Evolutionary conservation across 2,888 invertebrate genomes (phyloP), one percentile per base, ranked within the genome.

Genomic region (Nycteola revayana): DNA sequence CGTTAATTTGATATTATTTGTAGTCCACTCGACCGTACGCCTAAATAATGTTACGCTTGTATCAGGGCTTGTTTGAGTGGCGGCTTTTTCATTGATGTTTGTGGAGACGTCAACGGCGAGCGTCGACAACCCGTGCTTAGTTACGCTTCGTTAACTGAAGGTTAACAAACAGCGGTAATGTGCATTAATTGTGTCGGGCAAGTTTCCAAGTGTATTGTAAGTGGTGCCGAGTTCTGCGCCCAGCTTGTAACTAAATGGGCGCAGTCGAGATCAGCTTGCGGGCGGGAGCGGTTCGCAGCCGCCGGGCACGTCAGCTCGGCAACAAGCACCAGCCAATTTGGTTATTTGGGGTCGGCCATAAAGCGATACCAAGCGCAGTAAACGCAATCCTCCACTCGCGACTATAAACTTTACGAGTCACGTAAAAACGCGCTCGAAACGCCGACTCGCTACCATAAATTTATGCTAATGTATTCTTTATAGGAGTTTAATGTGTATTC

Each of bases 381-480:
- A 88, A 87, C 87, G 86, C 87, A 86, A 86, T 86, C 82, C 86
- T 81, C 85, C 84, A 86, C 86, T 84, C 81, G 87, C 86, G 84
- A 80, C 86, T 81, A 83, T 88, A 88, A 87, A 88, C 78, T 88
- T 88, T 88, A 88, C 87, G 88, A 88, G 86, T 82, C 83, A 86
- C 87, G 87, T 87, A 88, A 88, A 88, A 88, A 87, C 87, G 84
- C 84, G 85, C 82, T 85, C 82, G 77, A 78, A 84, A 83, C 82
- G 82, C 78, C 84, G 81, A 83, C 82, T 83, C 73, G 82, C 87
- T 82, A 76, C 86, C 84, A 85, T 88, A 87, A 88, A 88, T 88
- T 88, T 86, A 88, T 88, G 88, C 86, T 88, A 88, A 88, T 88
- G 87, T 87, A 88, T 88, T 88, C 88, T 87, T 86, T 88, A 88